Conservation (phyloP, 1,140 invertebrate genomes). For the Chironomus tepperi region DNA sequence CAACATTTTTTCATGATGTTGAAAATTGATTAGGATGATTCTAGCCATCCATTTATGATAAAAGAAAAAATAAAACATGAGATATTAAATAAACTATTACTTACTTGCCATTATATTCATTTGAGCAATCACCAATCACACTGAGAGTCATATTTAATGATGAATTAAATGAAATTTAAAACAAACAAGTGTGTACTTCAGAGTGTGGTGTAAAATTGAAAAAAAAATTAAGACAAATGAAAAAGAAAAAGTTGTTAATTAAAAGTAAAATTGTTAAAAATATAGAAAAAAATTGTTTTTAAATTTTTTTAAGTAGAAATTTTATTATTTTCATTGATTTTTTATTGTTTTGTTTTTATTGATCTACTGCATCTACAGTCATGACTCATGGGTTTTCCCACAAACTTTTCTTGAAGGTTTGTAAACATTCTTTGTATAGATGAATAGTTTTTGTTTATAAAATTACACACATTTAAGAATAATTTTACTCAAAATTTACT, state of each 20-base stretch:
- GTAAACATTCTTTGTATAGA: too few species aligned
- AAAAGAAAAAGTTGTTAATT: constrained; percentile 14
- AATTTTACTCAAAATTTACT: too few species aligned
- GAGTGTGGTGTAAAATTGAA: constrained; percentile 6
- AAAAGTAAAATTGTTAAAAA: background rate
- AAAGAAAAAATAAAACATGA: background rate
- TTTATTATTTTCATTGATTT: too few species aligned
- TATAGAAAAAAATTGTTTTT: background rate
- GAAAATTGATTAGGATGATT: too few species aligned
- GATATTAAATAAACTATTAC: background rate
- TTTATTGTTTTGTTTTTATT: too few species aligned
- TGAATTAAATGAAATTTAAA: background rate
- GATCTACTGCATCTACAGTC: too few species aligned
- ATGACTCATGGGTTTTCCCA: too few species aligned
- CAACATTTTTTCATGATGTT: too few species aligned
- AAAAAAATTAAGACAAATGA: background rate
- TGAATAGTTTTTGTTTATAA: too few species aligned
- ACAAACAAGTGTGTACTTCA: constrained; percentile 5
- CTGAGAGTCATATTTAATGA: too few species aligned
- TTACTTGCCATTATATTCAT: background rate
- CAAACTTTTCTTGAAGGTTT: too few species aligned
- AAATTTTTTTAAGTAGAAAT: background rate
- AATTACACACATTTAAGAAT: too few species aligned
- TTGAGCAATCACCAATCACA: background rate
- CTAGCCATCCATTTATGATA: background rate